Base-by-base conservation (phyloP, 1,140 invertebrate species). In the Megalonaias nervosa region DNA sequence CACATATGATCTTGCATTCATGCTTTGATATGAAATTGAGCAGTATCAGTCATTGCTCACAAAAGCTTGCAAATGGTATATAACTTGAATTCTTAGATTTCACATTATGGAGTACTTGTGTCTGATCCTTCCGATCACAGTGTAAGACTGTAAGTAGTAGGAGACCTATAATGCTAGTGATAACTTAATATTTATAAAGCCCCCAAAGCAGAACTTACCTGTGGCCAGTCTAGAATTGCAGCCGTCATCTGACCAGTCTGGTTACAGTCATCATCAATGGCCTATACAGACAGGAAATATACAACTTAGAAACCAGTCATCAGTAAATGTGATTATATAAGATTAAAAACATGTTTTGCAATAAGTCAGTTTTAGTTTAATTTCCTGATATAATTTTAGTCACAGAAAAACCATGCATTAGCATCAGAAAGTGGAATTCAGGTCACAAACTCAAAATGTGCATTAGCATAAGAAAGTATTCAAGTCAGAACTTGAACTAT, bases 211-310 rank as follows among this genome's bases (percentile, higher is more conserved):
- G 5, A 31, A 21, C 56, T 38, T 80, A 90, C 90, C 86, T 99
- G 97, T 13, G 98, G 97, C 98, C 98, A 99, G 90, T 98, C 95
- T 19, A 99, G 91, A 11, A 96, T 86, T 2, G 96, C 96, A 76
- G 98, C 98, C 19, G 96, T 97, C 97, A 99, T 99, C 93, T 99
- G 98, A 67, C 97, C 98, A 48, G 98, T 99, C 92, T 99, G 98
- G 92, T 99, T 99, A 66, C 94, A 94, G 90, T 99, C 98, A 92
- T 99, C 98, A 93, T 99, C 98, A 89, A 99, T 99, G 17, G 98
- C 98, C 94, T 96, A 84, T 73, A 93, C 92, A 58, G 61, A 81
- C 61, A 12, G 58, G 67, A 31, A 56, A 64, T 48, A 9, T 48
- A 65, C 23, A 55, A 16, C 15, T 55, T 70, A 75, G 58, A 58